Evolutionary conservation across 2,888 invertebrate genomes (phyloP).

Genomic region (Sphaerophoria rueppellii): DNA sequence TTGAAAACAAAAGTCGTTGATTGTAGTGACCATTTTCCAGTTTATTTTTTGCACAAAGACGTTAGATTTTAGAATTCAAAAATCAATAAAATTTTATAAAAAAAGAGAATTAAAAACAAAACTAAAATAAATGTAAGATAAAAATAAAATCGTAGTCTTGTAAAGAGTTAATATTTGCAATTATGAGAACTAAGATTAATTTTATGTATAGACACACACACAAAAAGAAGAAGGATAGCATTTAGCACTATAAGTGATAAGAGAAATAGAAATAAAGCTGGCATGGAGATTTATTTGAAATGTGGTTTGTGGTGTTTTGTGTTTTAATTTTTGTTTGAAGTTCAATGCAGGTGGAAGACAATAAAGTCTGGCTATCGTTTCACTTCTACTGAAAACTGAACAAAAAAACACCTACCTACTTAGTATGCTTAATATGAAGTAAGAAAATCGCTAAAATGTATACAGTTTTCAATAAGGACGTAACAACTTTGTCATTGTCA

Average conservation of each 20-base stretch:
- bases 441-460: too few species aligned
- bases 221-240: not conserved
- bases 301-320: not conserved
- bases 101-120: slow-evolving; percentile 16
- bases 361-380: too few species aligned
- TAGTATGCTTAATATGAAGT: too few species aligned
- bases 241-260: slow-evolving; percentile 37
- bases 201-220: slow-evolving; percentile 17
- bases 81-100: slow-evolving; percentile 13
- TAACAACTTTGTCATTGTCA: too few species aligned
- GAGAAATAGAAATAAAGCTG: slow-evolving; percentile 56
- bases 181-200: slow-evolving; percentile 17
- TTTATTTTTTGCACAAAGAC: slow-evolving; percentile 72
- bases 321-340: not conserved
- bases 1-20: slow-evolving; percentile 61
- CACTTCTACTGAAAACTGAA: too few species aligned
- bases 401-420: too few species aligned
- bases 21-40: slow-evolving; percentile 69
- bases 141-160: slow-evolving; percentile 2
- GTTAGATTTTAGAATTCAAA: slow-evolving; percentile 63
- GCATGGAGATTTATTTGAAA: slow-evolving; percentile 44
- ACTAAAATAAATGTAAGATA: too few species aligned
- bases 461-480: too few species aligned
- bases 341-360: not conserved
- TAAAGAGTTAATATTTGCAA: slow-evolving; percentile 59